phyloP scores from a whole-genome alignment of 2,888 invertebrate genomes.

The Nasonia oneida region DNA sequence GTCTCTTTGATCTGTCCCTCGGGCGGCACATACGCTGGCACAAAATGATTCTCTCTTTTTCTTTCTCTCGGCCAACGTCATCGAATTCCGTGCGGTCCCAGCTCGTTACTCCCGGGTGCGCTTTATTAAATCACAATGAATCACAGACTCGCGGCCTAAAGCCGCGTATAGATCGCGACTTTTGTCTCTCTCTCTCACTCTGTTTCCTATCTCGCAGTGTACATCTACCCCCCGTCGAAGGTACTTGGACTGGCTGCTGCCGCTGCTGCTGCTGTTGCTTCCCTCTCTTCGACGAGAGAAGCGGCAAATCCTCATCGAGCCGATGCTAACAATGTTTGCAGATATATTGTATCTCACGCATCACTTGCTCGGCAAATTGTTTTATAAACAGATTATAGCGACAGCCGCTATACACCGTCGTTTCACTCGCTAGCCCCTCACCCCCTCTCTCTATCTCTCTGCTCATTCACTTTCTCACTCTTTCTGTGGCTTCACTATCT shows the following conservation, averaged over 20 bases:
- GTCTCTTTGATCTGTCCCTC: conserved; percentile 38
- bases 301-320: conserved; percentile 77
- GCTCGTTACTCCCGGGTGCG: conserved; percentile 39
- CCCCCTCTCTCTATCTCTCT: not conserved
- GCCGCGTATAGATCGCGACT: conserved; percentile 22
- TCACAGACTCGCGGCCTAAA: conserved; percentile 56
- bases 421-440: not conserved
- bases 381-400: conserved; percentile 89
- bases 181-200: conserved; percentile 31
- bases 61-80: conserved; percentile 13
- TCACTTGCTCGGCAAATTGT: conserved; percentile 88
- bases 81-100: conserved; percentile 43
- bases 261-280: conserved; percentile 13
- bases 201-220: conserved; percentile 25
- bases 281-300: conserved; percentile 57
- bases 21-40: not conserved
- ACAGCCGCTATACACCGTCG: conserved; percentile 72
- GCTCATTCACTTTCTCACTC: not conserved
- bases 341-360: conserved; percentile 83
- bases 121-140: conserved; percentile 63
- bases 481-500: not conserved
- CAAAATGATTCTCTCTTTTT: conserved; percentile 18
- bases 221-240: conserved; percentile 42
- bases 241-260: conserved; percentile 31
- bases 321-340: conserved; percentile 80